Evolutionary conservation across 1,140 invertebrate species (phyloP).

Genomic region (Marisa cornuarietis): DNA sequence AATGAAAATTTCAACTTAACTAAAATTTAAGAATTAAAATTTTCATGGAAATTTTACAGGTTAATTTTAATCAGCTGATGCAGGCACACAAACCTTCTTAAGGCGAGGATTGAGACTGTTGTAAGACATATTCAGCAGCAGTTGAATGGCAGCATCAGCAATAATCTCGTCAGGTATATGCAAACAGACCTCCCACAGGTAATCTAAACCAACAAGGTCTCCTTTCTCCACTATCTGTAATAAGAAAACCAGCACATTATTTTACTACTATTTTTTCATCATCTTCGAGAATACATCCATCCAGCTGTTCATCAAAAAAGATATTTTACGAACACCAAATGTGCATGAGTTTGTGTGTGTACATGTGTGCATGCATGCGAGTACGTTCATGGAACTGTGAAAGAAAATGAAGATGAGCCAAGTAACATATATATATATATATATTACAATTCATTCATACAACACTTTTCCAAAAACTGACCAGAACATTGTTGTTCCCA

Average conservation of each 20-base stretch:
- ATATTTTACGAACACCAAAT: too few species aligned
- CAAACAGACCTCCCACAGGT: conserved; percentile 70
- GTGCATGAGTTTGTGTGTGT: too few species aligned
- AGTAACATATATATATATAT: too few species aligned
- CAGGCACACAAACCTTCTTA: conserved; percentile 61
- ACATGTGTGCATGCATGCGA: too few species aligned
- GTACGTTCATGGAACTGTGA: too few species aligned
- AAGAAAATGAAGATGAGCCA: too few species aligned
- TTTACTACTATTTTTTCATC: too few species aligned
- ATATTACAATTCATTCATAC: too few species aligned
- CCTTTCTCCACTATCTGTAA: conserved; percentile 68
- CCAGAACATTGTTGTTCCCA: conserved; percentile 41
- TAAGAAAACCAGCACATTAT: background rate
- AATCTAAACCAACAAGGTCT: conserved; percentile 68
- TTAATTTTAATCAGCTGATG: too few species aligned
- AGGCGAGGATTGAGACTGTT: conserved; percentile 64
- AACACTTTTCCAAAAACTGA: conserved; percentile 30
- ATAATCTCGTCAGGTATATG: conserved; percentile 67
- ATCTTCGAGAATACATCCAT: too few species aligned
- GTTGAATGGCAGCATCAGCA: conserved; percentile 66
- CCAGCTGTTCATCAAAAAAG: too few species aligned
- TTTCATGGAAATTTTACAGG: too few species aligned
- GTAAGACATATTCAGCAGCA: conserved; percentile 68
- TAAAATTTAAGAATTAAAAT: background rate
- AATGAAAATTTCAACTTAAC: background rate